Evolutionary conservation across 2,797 vertebrate genomes (phyloP).

Genomic region (Acanthurus tractus): DNA sequence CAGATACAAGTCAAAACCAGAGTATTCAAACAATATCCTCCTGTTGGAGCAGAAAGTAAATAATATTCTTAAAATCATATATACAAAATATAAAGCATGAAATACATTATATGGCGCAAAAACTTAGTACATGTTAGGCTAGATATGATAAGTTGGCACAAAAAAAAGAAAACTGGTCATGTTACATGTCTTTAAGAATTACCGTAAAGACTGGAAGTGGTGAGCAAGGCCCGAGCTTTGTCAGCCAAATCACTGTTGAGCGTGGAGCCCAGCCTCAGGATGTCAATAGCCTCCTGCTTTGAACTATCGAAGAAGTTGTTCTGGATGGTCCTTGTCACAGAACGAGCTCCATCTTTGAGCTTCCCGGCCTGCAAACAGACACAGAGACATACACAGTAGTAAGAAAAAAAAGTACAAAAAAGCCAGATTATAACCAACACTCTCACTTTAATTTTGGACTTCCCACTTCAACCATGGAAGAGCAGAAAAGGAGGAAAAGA

Average conservation of each 20-base stretch:
- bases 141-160: neutral
- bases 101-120: neutral
- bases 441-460: neutral
- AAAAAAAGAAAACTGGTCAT: neutral
- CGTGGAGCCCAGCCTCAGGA: constrained; percentile 96
- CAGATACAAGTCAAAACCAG: constrained; percentile 16
- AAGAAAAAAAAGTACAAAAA: neutral
- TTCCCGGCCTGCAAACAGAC: constrained; percentile 90
- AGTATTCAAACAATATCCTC: constrained; percentile 1
- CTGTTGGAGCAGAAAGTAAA: neutral
- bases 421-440: neutral
- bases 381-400: neutral
- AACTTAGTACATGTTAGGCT: neutral
- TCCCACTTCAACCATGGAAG: constrained; percentile 9
- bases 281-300: constrained; percentile 98
- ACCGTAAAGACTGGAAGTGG: constrained; percentile 98
- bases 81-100: neutral
- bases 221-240: constrained; percentile 97
- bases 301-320: constrained; percentile 99
- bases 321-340: constrained; percentile 98
- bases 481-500: constrained; percentile 35
- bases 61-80: neutral
- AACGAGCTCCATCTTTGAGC: constrained; percentile 98
- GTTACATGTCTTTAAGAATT: constrained; percentile 59
- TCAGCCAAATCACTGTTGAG: constrained; percentile 98